These are phyloP conservation scores for Melanerpes formicivorus DNA, from an alignment of 2,113 vertebrate species.

Conservation along the genomic window DNA sequence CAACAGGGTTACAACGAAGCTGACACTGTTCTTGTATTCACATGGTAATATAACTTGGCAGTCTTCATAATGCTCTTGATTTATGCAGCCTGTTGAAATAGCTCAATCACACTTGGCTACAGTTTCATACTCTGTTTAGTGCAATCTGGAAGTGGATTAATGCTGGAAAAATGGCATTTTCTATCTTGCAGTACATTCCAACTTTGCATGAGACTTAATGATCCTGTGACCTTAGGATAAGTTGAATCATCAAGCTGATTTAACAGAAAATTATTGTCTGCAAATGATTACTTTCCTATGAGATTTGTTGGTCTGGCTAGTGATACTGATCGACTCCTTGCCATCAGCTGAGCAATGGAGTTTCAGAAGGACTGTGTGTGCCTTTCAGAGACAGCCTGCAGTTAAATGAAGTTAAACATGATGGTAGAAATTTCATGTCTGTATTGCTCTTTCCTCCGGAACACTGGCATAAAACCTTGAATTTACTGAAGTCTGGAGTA, in stretches of 20 bases:
- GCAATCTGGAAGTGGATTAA: neutral
- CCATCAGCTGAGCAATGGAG: neutral
- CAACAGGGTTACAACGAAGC: neutral
- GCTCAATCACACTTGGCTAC: neutral
- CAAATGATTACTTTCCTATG: neutral
- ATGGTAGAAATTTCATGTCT: neutral
- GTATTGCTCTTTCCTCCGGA: neutral
- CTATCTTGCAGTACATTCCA: neutral
- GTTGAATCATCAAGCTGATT: neutral
- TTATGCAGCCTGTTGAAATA: slow-evolving; percentile 8
- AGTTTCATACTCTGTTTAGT: neutral
- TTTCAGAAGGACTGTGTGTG: neutral
- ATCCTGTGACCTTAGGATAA: neutral
- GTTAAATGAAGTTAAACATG: neutral
- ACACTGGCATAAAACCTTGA: neutral
- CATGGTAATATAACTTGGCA: neutral
- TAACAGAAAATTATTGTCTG: neutral
- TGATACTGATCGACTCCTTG: neutral
- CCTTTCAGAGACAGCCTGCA: neutral
- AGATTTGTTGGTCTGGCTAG: neutral
- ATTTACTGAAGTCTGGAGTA: neutral
- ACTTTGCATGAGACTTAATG: neutral
- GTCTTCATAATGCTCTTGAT: slow-evolving; percentile 1
- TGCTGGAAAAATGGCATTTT: neutral
- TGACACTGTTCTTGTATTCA: neutral